These are phyloP conservation scores for Schlechtendalia chinensis DNA, from an alignment of 1,140 invertebrate genomes.

Conservation along the genomic window DNA sequence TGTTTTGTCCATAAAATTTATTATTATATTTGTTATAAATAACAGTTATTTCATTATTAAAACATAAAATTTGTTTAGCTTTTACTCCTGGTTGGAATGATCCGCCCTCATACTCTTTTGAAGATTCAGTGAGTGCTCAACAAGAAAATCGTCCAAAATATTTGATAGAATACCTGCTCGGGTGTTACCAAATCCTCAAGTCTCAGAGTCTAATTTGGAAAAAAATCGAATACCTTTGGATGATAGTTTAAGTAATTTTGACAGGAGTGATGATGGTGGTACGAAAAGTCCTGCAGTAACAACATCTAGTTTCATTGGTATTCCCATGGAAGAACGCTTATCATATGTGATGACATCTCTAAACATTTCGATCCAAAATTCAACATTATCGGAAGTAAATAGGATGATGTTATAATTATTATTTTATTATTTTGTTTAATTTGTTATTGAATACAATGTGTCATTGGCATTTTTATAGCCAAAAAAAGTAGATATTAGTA, in stretches of 20 bases:
- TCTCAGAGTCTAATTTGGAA: neutral
- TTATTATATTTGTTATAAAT: neutral
- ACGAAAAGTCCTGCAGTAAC: neutral
- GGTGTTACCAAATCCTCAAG: neutral
- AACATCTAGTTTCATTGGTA: neutral
- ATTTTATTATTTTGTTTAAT: too few species aligned
- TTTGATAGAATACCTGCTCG: conserved; percentile 44
- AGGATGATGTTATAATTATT: neutral
- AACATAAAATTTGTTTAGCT: neutral
- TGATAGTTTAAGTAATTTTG: neutral
- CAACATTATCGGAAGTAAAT: conserved; percentile 25
- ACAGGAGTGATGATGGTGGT: neutral
- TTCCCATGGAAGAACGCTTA: conserved; percentile 23
- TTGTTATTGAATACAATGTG: too few species aligned
- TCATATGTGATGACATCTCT: conserved; percentile 19
- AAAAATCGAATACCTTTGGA: conserved; percentile 7
- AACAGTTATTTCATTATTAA: neutral
- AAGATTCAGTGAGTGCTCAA: conserved; percentile 41
- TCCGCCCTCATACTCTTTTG: conserved; percentile 41
- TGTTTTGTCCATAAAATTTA: neutral
- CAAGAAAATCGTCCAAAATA: conserved; percentile 44
- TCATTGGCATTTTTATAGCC: neutral
- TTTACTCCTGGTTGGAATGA: conserved; percentile 42
- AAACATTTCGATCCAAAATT: conserved; percentile 18
- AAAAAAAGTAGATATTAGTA: conserved; percentile 26